Evolutionary conservation across 2,113 vertebrate species (phyloP).

Genomic region (Meriones unguiculatus): DNA sequence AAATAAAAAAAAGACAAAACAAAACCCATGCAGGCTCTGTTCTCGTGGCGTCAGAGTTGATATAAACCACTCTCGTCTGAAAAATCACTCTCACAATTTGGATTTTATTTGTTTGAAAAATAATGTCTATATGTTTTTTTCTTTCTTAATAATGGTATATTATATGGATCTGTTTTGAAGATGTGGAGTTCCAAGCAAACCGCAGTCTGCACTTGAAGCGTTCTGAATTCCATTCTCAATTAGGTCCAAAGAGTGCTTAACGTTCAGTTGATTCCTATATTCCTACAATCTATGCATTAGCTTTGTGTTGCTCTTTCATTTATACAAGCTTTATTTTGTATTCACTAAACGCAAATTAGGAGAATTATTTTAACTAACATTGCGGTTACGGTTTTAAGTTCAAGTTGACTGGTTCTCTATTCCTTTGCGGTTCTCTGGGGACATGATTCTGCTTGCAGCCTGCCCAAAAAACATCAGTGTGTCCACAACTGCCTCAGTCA

Average conservation of each 20-base stretch:
- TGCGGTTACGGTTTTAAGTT: neutral
- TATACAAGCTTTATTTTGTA: neutral
- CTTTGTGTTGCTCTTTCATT: neutral
- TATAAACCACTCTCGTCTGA: neutral
- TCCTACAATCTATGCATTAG: neutral
- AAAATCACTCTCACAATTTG: neutral
- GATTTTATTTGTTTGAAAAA: neutral
- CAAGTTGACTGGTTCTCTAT: neutral
- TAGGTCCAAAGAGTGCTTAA: neutral
- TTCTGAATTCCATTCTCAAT: conserved; percentile 28
- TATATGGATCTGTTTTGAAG: neutral
- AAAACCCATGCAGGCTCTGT: neutral
- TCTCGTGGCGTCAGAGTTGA: neutral
- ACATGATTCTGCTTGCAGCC: neutral
- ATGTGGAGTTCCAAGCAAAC: neutral
- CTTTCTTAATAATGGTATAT: neutral
- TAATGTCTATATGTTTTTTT: conserved; percentile 35
- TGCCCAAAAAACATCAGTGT: neutral
- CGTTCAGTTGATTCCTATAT: neutral
- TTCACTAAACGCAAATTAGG: neutral
- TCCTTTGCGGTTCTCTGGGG: neutral
- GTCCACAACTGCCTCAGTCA: neutral
- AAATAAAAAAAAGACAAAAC: neutral
- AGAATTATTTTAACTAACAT: neutral
- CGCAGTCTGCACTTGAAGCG: neutral